Evolutionary conservation across 30 jellyfish, hydroid and myxozoan species (phyloP).

Genomic region (Hydractinia symbiolongicarpus): DNA sequence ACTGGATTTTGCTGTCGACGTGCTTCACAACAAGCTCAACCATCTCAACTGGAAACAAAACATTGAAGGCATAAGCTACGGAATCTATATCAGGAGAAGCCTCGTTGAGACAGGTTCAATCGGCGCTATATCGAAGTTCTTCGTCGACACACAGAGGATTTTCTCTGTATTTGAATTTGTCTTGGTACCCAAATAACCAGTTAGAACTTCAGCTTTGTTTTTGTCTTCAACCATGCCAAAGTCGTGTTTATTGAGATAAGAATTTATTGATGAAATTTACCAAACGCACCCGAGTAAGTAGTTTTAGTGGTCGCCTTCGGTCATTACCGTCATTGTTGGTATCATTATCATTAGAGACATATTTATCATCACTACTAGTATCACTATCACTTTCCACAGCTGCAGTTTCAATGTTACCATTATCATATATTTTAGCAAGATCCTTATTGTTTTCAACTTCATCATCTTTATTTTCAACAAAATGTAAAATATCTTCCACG

Average conservation of each 20-base stretch:
- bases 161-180: too few species aligned
- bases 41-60: conserved; percentile 5
- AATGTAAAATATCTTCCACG: conserved; percentile 10
- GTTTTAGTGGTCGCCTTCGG: conserved; percentile 11
- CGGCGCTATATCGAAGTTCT: conserved; percentile 9
- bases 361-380: conserved; percentile 8
- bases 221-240: too few species aligned
- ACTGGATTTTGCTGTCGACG: conserved; percentile 5
- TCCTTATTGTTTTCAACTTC: conserved; percentile 5
- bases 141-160: too few species aligned
- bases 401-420: conserved; percentile 6
- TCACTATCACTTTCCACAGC: conserved; percentile 12
- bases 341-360: conserved; percentile 8
- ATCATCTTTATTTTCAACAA: conserved; percentile 6
- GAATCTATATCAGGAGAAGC: conserved; percentile 8
- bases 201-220: too few species aligned
- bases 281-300: conserved; percentile 12
- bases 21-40: conserved; percentile 12
- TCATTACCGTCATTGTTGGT: conserved; percentile 7
- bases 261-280: too few species aligned
- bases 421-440: conserved; percentile 6
- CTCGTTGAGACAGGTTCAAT: conserved; percentile 3
- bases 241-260: too few species aligned
- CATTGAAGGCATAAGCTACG: too few species aligned
- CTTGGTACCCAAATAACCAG: conserved; percentile 10